A percentile compares a stretch with the other conserved stretches of the same genome.
These are phyloP conservation scores for Apodemus sylvaticus DNA, from an alignment of 2,113 vertebrate genomes.

Conservation along the genomic window DNA sequence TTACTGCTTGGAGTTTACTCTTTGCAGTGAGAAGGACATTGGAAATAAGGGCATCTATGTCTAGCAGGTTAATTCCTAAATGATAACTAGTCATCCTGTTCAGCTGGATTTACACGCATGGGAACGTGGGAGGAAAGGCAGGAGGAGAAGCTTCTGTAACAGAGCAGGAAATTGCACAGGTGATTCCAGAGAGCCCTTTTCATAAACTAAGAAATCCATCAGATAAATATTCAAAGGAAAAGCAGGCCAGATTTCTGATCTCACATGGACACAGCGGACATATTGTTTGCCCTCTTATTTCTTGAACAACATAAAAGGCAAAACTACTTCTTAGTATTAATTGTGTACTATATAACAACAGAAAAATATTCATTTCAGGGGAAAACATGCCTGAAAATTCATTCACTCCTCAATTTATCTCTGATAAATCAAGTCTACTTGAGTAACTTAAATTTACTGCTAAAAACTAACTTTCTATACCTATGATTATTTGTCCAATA, in stretches of 20 bases:
- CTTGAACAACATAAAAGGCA: background rate
- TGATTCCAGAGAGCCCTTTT: background rate
- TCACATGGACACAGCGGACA: background rate
- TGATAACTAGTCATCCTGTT: slow-evolving; percentile 79
- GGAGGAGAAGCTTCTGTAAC: background rate
- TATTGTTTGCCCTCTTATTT: background rate
- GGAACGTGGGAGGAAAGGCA: too few species aligned
- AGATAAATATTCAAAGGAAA: too few species aligned
- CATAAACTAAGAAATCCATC: too few species aligned
- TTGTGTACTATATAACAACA: slow-evolving; percentile 50
- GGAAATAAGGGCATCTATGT: slow-evolving; percentile 75
- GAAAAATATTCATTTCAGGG: slow-evolving; percentile 28
- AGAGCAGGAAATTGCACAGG: background rate
- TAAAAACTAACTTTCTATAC: background rate
- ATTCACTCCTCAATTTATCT: background rate
- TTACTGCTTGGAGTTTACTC: slow-evolving; percentile 69
- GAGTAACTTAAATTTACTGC: slow-evolving; percentile 32
- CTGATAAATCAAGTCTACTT: background rate
- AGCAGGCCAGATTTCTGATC: background rate
- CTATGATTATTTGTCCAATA: background rate
- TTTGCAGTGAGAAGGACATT: slow-evolving; percentile 76
- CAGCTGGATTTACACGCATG: background rate
- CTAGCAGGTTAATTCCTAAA: slow-evolving; percentile 81
- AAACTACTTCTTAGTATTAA: slow-evolving; percentile 19
- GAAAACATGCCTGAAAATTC: background rate